Evolutionary conservation across 1,140 invertebrate genomes (phyloP).

Genomic region (Lucilia cuprina): DNA sequence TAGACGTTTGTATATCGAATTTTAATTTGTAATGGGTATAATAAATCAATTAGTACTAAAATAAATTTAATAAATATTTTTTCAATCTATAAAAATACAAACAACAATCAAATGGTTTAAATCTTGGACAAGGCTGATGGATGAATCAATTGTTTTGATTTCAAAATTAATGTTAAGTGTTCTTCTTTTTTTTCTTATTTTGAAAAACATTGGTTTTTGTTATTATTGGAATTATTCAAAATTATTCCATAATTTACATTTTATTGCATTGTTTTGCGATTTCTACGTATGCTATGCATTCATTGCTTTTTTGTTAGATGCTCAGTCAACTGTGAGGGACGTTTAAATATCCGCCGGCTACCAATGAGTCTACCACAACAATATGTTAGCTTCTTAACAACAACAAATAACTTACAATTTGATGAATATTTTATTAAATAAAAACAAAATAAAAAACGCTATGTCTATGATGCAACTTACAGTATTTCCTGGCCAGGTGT

Average conservation of each 20-base stretch:
- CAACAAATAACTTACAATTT: background rate
- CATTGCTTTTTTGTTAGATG: constrained; percentile 11
- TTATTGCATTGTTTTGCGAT: constrained; percentile 18
- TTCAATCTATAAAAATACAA: too few species aligned
- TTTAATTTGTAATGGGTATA: too few species aligned
- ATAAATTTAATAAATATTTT: too few species aligned
- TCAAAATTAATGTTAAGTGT: background rate
- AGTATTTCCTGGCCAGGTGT: constrained; percentile 22
- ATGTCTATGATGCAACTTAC: constrained; percentile 31
- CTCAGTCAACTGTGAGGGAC: constrained; percentile 21
- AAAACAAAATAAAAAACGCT: background rate
- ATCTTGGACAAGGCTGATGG: background rate
- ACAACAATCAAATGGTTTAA: background rate
- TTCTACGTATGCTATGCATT: background rate
- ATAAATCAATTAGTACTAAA: too few species aligned
- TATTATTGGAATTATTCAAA: background rate
- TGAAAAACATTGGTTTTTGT: background rate
- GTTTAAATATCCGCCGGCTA: constrained; percentile 1
- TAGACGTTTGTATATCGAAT: too few species aligned
- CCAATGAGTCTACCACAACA: background rate
- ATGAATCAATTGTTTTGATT: constrained; percentile 1
- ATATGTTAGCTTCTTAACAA: background rate
- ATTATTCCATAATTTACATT: constrained; percentile 25
- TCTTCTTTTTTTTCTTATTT: background rate
- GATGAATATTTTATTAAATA: too few species aligned